Percentiles rank a stretch among this genome's conserved stretches.
Conservation (phyloP, 2,888 invertebrate genomes). For the Tachina grossa region DNA sequence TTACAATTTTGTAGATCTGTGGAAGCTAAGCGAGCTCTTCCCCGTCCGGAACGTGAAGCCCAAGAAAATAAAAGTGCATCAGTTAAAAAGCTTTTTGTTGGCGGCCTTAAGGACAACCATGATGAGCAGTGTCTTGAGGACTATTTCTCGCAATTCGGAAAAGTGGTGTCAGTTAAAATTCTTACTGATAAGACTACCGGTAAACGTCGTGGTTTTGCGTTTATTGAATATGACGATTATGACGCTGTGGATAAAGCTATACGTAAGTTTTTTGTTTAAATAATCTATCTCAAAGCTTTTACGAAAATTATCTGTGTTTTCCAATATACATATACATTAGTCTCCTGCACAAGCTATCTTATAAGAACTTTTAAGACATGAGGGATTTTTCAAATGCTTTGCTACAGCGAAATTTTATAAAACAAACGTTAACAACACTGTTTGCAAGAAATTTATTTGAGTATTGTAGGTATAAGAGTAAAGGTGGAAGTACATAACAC, state of each 20-base stretch:
- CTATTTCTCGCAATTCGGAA: constrained; percentile 92
- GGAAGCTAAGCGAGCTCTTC: constrained; percentile 98
- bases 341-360: no score
- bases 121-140: constrained; percentile 94
- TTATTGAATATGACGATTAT: constrained; percentile 98
- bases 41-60: constrained; percentile 93
- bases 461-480: no score
- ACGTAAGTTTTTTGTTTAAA: constrained; percentile 86
- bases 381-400: no score
- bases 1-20: constrained; percentile 86
- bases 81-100: constrained; percentile 97
- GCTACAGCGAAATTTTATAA: no score
- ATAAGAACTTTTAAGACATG: no score
- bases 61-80: constrained; percentile 94
- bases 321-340: neutral
- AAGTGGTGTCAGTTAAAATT: constrained; percentile 91
- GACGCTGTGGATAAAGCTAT: constrained; percentile 98
- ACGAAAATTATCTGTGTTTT: neutral
- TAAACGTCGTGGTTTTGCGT: constrained; percentile 97
- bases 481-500: no score
- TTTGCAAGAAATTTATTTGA: no score
- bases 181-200: constrained; percentile 96
- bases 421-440: no score
- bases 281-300: no score
- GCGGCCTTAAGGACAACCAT: constrained; percentile 95